These are phyloP conservation scores for Eristalis intricaria DNA, from an alignment of 2,888 invertebrate genomes.

Conservation along the genomic window DNA sequence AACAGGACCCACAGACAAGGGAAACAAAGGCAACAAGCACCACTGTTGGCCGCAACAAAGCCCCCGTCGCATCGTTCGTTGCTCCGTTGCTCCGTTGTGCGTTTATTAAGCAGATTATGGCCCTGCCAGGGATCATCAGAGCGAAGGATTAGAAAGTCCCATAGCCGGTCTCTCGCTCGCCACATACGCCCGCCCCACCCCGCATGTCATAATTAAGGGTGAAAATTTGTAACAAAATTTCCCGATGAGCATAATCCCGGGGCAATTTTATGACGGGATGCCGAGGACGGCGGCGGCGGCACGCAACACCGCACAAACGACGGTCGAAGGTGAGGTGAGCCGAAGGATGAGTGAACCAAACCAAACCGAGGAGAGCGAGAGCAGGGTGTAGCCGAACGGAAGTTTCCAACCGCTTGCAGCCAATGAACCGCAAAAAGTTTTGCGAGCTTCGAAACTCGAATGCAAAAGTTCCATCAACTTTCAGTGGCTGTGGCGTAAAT, in stretches of 20 bases:
- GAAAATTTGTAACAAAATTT: background rate
- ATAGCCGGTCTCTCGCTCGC: background rate
- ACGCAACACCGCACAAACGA: background rate
- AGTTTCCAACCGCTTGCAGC: slow-evolving; percentile 2
- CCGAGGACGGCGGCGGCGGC: background rate
- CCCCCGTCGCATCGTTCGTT: background rate
- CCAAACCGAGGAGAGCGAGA: background rate
- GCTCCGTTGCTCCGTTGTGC: background rate
- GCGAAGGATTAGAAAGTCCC: background rate
- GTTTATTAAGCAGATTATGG: background rate
- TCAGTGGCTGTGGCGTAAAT: slow-evolving; percentile 26
- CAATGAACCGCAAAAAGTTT: slow-evolving; percentile 31
- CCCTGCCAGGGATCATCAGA: background rate
- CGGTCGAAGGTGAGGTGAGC: no score
- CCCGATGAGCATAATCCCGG: background rate
- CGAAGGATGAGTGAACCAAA: no score
- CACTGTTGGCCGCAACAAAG: background rate
- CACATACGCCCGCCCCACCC: no score
- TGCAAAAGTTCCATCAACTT: slow-evolving; percentile 21
- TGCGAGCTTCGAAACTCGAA: slow-evolving; percentile 29
- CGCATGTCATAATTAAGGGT: background rate
- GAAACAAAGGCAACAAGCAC: background rate
- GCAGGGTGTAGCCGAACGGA: background rate
- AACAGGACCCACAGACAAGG: background rate
- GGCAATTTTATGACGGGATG: background rate